Conservation (phyloP, 2,888 invertebrate genomes). For the Malacosoma neustria region DNA sequence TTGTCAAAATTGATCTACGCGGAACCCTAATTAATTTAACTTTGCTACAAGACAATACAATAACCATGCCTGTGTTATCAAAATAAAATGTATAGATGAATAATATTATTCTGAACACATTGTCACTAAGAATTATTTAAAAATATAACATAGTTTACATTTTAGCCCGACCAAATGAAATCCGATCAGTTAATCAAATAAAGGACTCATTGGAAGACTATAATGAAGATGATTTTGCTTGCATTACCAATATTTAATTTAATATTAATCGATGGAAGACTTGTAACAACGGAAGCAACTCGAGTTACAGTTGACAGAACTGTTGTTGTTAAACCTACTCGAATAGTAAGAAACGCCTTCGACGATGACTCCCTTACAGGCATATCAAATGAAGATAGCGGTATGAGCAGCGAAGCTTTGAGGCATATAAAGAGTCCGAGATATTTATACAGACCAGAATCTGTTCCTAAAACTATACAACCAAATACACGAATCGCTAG, state of each 20-base stretch:
- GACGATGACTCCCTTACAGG: conserved; percentile 20
- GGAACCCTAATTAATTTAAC: conserved; percentile 4
- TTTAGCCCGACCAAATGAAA: conserved; percentile 27
- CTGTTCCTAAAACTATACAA: conserved; percentile 1
- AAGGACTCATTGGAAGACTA: conserved; percentile 20
- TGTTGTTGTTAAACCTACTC: conserved; percentile 19
- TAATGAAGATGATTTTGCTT: conserved; percentile 28
- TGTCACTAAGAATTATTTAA: conserved; percentile 37
- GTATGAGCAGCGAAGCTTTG: conserved; percentile 18
- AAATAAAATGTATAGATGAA: conserved; percentile 13
- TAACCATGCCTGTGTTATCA: conserved; percentile 16
- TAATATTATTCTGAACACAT: conserved; percentile 19
- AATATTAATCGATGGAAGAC: conserved; percentile 21
- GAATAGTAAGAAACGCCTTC: conserved; percentile 23
- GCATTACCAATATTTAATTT: conserved; percentile 19
- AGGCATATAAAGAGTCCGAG: conserved; percentile 19
- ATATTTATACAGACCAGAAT: conserved; percentile 11
- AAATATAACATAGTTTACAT: conserved; percentile 47
- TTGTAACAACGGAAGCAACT: conserved; percentile 28
- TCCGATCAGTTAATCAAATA: conserved; percentile 30
- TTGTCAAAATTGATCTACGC: neutral
- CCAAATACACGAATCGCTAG: conserved; percentile 13
- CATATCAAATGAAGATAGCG: conserved; percentile 23
- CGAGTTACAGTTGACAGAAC: conserved; percentile 20
- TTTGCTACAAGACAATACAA: conserved; percentile 7